Evolutionary conservation across 2,888 invertebrate species (phyloP).

Genomic region (Tinea semifulvella): DNA sequence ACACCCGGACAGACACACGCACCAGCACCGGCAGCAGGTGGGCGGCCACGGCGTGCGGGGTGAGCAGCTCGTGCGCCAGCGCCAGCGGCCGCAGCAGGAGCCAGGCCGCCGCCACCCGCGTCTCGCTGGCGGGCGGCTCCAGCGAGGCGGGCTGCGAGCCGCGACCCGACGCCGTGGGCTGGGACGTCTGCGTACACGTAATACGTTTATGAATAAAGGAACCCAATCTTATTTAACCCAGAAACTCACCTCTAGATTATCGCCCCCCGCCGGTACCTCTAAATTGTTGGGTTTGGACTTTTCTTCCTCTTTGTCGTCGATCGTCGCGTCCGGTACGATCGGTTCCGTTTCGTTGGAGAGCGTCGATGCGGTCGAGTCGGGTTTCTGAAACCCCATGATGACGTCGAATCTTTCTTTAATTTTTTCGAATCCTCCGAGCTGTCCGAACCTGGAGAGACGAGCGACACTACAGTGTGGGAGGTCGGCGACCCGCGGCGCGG

Average conservation of each 20-base stretch:
- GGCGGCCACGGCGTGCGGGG: constrained; percentile 88
- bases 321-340: constrained; percentile 44
- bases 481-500: not conserved
- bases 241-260: constrained; percentile 14
- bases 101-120: constrained; percentile 56
- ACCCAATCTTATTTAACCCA: too few relatives aligned
- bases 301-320: constrained; percentile 38
- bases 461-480: not conserved
- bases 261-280: not conserved
- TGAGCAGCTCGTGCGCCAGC: constrained; percentile 89
- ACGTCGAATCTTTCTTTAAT: constrained; percentile 84
- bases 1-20: constrained; percentile 35
- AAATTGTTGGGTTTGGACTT: constrained; percentile 19
- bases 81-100: constrained; percentile 89
- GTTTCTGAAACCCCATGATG: constrained; percentile 69
- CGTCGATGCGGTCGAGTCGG: constrained; percentile 43
- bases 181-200: too few relatives aligned
- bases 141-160: constrained; percentile 50
- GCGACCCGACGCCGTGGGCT: constrained; percentile 35
- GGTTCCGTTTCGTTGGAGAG: constrained; percentile 44
- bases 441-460: constrained; percentile 75
- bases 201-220: too few relatives aligned
- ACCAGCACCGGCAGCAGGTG: constrained; percentile 92
- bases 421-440: constrained; percentile 88
- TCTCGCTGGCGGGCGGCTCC: constrained; percentile 49